Base-by-base conservation (phyloP, 1,140 invertebrate genomes). In the Dufourea novaeangliae region DNA sequence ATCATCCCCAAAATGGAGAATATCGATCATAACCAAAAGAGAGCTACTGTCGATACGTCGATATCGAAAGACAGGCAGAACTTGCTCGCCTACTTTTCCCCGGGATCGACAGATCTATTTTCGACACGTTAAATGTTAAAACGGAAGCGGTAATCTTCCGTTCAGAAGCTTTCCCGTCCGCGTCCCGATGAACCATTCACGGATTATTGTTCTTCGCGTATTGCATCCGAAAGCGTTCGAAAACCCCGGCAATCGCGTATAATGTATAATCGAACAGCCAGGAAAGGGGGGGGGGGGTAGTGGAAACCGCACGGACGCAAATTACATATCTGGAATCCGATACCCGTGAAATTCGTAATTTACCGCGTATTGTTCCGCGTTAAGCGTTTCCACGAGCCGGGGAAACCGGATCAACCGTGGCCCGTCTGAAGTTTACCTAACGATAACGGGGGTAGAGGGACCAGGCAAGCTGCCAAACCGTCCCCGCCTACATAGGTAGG, bases 381-480 rank as follows among this genome's bases (percentile, higher is more conserved):
- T 27, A 44, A 67, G 41, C 62, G 37, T 74, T 57, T 57, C 61
- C 61, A 39, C 54, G 34, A 14, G 11, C 29, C 17, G 3, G 5
- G 5, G 25, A 8, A 27, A 62, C 39, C 25, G 61, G 46, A 41
- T 67, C 32, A 41, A 37, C 37, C 11, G 7, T 20, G 41, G 41
- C 41, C n/a, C 11, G 25, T 62, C 25, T 22, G 22, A 62, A 71
- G 41, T 71, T 70, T 71, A 70, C 41, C 44, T 20, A 61, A 62
- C 74, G 67, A 54, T 77, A 77, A 62, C 20, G n/a, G n/a, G n/a
- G n/a, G n/a, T n/a, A n/a, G 54, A 44, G 39, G 32, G 14, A 17
- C 17, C 34, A 59, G 73, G 73, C 52, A 59, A n/a, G 8, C 64
- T 59, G 73, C 64, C 73, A 76, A 66, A 69, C 39, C 2, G 39